Evolutionary conservation across 2,113 vertebrate species (phyloP), one percentile per base, ranked within the genome.

Genomic region (Daubentonia madagascariensis): DNA sequence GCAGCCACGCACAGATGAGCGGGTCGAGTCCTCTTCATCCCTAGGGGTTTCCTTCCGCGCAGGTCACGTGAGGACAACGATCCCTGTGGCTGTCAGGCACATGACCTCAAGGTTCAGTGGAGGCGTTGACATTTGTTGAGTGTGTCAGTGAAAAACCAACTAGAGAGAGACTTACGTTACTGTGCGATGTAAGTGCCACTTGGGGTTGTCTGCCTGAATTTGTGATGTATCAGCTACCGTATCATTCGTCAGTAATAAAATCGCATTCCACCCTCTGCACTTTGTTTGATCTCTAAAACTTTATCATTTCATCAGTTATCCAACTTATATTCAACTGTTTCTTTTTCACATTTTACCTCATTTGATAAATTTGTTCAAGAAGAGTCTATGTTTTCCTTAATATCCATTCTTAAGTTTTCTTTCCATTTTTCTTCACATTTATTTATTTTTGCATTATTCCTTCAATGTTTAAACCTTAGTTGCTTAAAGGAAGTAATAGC

Each of bases 301-400:
- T 30, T 37, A 43, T 61, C 8, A 54, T 63, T 40, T 63, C 43
- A 85, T 76, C n/a, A 59, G 17, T 83, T 76, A 13, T 65, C 18
- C 70, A 37, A 67, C 48, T 79, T 57, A 40, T 48, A n/a, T 73
- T 73, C 37, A 84, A 28, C 3, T 37, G 20, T 63, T 91, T 67
- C 1, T 52, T 70, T 95, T 92, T 63, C 43, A 76, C 52, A 85
- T n/a, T 91, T 48, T 85, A 13, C 40, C 10, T 70, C 20, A 70
- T 43, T 91, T 83, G 22, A 80, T 72, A 67, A 95, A 76, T 13
- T 87, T 91, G 9, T 63, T 85, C 17, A 75, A 61, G 40, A 61
- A 67, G 17, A 76, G 79, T 81, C 37, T 67, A 25, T 12, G 52
- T 80, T 85, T 89, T 86, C 30, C 11, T 83, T 67, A 25, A 54